Base-by-base conservation (phyloP, 2,888 invertebrate genomes). In the Pyrrhia umbra region DNA sequence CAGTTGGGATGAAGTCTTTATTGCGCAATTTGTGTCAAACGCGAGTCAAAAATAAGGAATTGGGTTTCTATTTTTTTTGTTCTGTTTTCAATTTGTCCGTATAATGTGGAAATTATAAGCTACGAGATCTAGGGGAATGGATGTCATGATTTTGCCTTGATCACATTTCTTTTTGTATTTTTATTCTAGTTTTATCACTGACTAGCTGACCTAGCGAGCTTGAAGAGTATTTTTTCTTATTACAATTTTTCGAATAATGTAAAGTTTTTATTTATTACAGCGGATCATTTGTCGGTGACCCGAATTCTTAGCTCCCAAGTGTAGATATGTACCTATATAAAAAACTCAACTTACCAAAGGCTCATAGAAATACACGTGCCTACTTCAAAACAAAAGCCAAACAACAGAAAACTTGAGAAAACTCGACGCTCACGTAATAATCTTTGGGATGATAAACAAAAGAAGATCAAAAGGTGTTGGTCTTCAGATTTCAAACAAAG, bases 1-100 rank as follows among this genome's bases (percentile, higher is more conserved):
- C 61, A 60, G 52, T 23, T 1, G 34, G 49, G 75, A 69, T 59
- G 16, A 68, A 68, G 42, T 49, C 27, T 20, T 59, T 34, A 39
- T 34, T 39, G n/a, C 39, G 1, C 52, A 58, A 59, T 67, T 67
- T 50, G 34, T 20, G 23, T 39, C n/a, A 25, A 49, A 15, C 55
- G 9, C 3, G 25, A 9, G 13, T 20, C 10, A 8, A 16, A 20
- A 27, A 16, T 20, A 21, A 21, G 27, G 25, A 30, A 39, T 45
- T 13, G 20, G 8, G 20, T 20, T 10, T 0, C 5, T 18, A 2
- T 6, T 49, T 43, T 30, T 3, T 13, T n/a, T n/a, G n/a, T n/a
- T n/a, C 2, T 13, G 30, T 30, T 30, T 30, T 30, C 0, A 30
- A 30, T 30, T 30, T 10, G 13, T 30, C 13, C 4, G 10, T 4